phyloP scores from a whole-genome alignment of 23 tunicate genomes.

The Ascidia mentula region DNA sequence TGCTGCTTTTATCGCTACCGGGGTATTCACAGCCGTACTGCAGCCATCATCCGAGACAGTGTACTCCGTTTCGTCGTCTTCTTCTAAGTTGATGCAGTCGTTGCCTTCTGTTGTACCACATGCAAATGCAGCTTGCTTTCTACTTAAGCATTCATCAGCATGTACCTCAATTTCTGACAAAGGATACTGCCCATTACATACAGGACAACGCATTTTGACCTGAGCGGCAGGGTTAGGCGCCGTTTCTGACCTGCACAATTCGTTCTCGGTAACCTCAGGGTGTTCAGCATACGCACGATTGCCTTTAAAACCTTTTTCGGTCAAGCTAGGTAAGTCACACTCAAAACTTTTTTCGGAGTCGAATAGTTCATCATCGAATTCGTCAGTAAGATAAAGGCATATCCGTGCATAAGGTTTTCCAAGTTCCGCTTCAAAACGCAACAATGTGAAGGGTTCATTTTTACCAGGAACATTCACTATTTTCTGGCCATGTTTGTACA shows the following conservation, averaged over 20 bases:
- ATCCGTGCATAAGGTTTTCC: slow-evolving; percentile 8
- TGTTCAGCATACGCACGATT: background rate
- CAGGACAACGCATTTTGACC: slow-evolving; percentile 6
- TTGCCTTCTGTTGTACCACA: background rate
- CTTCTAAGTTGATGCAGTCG: background rate
- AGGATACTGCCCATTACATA: background rate
- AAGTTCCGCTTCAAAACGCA: background rate
- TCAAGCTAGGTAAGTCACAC: too few species aligned
- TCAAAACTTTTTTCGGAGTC: too few species aligned
- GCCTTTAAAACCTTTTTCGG: background rate
- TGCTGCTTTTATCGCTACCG: background rate
- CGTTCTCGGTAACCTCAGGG: background rate
- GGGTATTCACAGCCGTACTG: slow-evolving; percentile 11
- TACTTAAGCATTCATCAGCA: slow-evolving; percentile 11
- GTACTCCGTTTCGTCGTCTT: background rate
- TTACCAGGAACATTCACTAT: background rate
- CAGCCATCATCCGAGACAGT: slow-evolving; percentile 6
- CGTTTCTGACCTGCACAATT: background rate
- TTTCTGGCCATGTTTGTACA: background rate
- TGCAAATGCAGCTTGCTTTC: slow-evolving; percentile 2
- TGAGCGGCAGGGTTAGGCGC: background rate
- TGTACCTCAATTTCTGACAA: background rate
- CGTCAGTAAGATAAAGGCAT: background rate
- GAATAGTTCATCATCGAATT: too few species aligned
- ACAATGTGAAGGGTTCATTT: slow-evolving; percentile 8